These are phyloP conservation scores for Sparus aurata DNA, from an alignment of 2,797 vertebrate genomes.

Conservation along the genomic window DNA sequence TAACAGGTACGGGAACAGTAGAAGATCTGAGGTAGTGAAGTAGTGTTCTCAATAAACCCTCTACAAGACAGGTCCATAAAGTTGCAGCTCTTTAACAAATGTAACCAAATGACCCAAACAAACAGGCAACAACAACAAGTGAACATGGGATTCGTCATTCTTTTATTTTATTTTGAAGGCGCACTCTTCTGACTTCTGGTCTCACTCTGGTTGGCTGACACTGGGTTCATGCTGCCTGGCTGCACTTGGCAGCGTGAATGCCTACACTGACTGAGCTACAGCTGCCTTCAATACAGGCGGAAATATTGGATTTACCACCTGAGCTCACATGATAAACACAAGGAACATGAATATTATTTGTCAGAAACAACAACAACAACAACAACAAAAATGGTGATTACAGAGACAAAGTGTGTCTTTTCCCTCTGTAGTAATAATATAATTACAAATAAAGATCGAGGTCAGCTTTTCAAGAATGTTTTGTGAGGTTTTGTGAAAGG, in stretches of 20 bases:
- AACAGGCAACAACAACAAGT: background rate
- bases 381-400: background rate
- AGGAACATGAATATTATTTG: background rate
- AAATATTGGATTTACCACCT: slow-evolving; percentile 17
- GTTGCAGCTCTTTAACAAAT: background rate
- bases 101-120: background rate
- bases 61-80: background rate
- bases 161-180: slow-evolving; percentile 50
- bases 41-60: too few species aligned
- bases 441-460: background rate
- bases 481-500: background rate
- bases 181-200: slow-evolving; percentile 18
- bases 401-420: background rate
- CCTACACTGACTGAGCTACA: slow-evolving; percentile 27
- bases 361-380: too few species aligned
- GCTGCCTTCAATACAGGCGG: slow-evolving; percentile 23
- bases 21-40: too few species aligned
- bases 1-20: too few species aligned
- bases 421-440: background rate
- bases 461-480: background rate
- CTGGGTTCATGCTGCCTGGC: slow-evolving; percentile 2
- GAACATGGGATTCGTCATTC: background rate
- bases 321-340: background rate
- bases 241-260: slow-evolving; percentile 14
- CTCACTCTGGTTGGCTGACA: background rate